phyloP scores from a whole-genome alignment of 2,797 vertebrate genomes.

The Platalea minor region DNA sequence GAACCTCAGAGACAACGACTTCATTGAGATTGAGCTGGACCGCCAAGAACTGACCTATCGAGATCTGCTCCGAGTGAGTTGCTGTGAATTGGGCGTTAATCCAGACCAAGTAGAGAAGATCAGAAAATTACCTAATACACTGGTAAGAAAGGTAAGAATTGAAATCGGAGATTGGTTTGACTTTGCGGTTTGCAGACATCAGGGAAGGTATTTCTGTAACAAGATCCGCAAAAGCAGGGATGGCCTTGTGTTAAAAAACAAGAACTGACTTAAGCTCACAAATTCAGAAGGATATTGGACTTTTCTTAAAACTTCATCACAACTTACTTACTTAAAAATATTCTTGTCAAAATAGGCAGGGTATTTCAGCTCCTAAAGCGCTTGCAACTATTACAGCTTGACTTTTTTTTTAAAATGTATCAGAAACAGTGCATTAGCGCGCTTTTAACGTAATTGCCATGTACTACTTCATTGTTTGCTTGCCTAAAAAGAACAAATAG shows the following conservation, averaged over 20 bases:
- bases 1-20: conserved; percentile 87
- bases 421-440: background rate
- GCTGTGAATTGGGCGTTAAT: conserved; percentile 84
- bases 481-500: background rate
- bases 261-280: background rate
- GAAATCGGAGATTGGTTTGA: background rate
- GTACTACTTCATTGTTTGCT: background rate
- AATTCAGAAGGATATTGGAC: background rate
- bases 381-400: background rate
- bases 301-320: background rate
- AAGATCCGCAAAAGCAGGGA: background rate
- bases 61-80: conserved; percentile 85
- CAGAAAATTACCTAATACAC: conserved; percentile 90
- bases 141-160: conserved; percentile 85
- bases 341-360: background rate
- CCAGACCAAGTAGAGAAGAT: conserved; percentile 88
- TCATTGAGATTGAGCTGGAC: conserved; percentile 91
- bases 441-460: background rate
- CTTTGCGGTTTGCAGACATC: background rate
- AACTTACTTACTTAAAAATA: background rate
- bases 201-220: background rate
- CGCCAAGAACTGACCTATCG: conserved; percentile 88
- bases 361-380: background rate
- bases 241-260: background rate
- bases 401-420: background rate